Evolutionary conservation across 30 jellyfish, hydroid and myxozoan genomes (phyloP), one percentile per base, ranked within the genome.

Genomic region (Pelagia noctiluca): DNA sequence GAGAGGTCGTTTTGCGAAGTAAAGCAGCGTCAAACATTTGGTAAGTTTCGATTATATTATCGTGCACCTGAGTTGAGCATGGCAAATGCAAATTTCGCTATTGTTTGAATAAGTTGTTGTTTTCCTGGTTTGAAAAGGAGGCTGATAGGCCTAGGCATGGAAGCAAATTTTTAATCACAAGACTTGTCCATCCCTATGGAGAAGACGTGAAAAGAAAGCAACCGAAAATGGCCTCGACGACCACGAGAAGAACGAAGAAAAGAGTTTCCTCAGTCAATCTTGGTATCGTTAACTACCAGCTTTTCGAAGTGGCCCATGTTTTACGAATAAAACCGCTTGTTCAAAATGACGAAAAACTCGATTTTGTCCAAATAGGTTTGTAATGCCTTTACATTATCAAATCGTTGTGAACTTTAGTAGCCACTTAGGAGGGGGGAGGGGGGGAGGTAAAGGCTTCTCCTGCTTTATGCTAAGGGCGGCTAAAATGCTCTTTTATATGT

Each of bases 311-410:
- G 3, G 80, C 80, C 54, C 85, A 82, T 22, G 82, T 69, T 21
- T 37, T 82, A 46, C 49, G 92, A 34, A 67, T 82, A 11, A 67
- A 74, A 36, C 92, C 92, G 3, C 22, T 82, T 69, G 70, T 75
- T 30, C 78, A 78, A 3, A 37, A 21, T 61, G 81, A 28, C 30
- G 90, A 63, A 8, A 70, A 64, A 2, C 35, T 1, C 28, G 83
- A 50, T 28, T 80, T 62, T 42, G 75, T 80, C 31, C n/a, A 23
- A 35, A 28, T 63, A 24, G 82, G 82, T 80, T 47, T 13, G 80
- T 7, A 26, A 38, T 42, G 25, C 24, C 21, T 21, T 57, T 26
- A 57, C 21, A 5, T 26, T 8, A 8, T 26, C 72, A 19, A 4
- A 57, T 26, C 8, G 5, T 57, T 57, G 11, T 8, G 23, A 57